phyloP scores from a whole-genome alignment of 2,888 invertebrate genomes.

The Blera fallax region DNA sequence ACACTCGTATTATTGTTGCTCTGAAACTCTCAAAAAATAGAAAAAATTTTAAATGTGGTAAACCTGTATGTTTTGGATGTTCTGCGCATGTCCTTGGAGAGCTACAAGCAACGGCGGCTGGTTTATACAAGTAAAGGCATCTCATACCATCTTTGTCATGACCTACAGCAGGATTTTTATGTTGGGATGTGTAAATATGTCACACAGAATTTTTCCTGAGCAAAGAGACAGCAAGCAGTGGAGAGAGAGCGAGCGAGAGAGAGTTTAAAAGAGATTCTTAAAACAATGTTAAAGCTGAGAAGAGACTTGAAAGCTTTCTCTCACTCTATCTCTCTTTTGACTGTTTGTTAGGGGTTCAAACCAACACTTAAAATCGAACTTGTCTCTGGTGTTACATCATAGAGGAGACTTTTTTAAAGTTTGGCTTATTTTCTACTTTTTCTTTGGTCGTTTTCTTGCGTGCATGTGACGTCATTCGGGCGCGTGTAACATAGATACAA shows the following conservation, averaged over 20 bases:
- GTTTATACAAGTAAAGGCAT: neutral
- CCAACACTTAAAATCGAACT: constrained; percentile 3
- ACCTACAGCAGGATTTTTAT: constrained; percentile 57
- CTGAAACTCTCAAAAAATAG: no score
- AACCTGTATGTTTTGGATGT: neutral
- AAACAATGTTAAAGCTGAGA: neutral
- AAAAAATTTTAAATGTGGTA: neutral
- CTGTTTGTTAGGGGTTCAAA: no score
- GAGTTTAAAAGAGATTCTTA: no score
- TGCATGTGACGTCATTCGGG: constrained; percentile 18
- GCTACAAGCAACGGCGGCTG: neutral
- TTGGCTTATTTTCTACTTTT: neutral
- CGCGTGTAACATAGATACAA: constrained; percentile 3
- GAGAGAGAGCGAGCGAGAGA: neutral
- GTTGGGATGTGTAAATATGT: constrained; percentile 8
- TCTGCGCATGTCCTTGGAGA: constrained; percentile 10
- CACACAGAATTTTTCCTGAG: neutral
- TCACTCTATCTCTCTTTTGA: neutral
- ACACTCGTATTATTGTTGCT: no score
- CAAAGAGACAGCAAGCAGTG: no score
- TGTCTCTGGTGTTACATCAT: constrained; percentile 39
- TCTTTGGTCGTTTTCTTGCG: neutral
- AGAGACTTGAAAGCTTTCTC: constrained; percentile 12
- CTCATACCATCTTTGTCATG: constrained; percentile 16
- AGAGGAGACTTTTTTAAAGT: neutral